Evolutionary conservation across 2,797 vertebrate genomes (phyloP).

Genomic region (Syncerus caffer): DNA sequence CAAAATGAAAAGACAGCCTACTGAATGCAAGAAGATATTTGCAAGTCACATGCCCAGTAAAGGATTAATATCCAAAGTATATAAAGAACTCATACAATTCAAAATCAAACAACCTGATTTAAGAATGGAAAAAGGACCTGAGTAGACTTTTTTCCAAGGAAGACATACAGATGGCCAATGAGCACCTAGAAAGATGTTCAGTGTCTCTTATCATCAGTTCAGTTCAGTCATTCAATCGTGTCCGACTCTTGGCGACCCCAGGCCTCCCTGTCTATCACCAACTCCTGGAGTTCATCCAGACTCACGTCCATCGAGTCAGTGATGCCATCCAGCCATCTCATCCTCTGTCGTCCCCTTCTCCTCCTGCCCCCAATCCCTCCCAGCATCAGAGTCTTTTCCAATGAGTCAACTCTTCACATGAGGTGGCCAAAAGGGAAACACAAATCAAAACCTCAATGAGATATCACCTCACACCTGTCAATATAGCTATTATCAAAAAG

Average conservation of each 20-base stretch:
- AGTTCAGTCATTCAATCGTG: no score
- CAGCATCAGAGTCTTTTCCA: no score
- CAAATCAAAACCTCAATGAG: neutral
- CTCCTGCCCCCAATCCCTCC: no score
- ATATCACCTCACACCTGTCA: neutral
- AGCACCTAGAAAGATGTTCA: neutral
- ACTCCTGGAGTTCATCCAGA: no score
- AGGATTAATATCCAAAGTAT: neutral
- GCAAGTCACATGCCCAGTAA: neutral
- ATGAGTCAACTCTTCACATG: no score
- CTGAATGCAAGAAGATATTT: neutral
- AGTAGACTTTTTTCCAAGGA: neutral
- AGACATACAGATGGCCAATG: neutral
- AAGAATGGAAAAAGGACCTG: neutral
- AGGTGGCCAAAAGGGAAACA: neutral
- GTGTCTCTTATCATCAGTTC: neutral
- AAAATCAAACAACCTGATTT: neutral
- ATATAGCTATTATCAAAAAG: neutral
- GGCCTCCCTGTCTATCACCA: no score
- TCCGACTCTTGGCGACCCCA: no score
- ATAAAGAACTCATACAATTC: neutral
- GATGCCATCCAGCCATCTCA: no score
- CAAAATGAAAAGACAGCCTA: neutral
- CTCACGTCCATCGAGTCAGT: no score
- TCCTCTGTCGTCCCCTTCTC: no score